These are phyloP conservation scores for Caenorhabditis tropicalis DNA, from an alignment of 1,140 invertebrate genomes.

Conservation along the genomic window DNA sequence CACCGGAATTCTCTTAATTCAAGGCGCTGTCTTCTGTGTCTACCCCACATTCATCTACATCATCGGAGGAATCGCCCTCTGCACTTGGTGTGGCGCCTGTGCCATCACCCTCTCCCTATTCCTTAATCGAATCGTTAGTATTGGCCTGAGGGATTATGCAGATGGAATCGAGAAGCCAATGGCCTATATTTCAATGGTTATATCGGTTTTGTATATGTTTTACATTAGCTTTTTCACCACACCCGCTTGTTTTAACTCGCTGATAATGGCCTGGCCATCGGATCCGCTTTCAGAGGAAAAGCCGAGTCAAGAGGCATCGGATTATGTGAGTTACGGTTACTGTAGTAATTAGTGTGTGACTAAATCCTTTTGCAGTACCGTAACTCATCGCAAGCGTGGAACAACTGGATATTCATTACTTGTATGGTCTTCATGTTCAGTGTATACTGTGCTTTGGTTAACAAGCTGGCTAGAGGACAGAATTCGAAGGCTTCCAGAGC, in stretches of 20 bases:
- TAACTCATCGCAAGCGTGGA: not conserved
- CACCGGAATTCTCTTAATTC: slow-evolving; percentile 32
- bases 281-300: slow-evolving; percentile 14
- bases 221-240: slow-evolving; percentile 16
- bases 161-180: slow-evolving; percentile 3
- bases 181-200: slow-evolving; percentile 7
- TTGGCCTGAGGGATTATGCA: slow-evolving; percentile 9
- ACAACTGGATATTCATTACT: slow-evolving; percentile 27
- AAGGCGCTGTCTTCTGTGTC: slow-evolving; percentile 45
- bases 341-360: too few relatives aligned
- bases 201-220: not conserved
- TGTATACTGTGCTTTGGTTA: not conserved
- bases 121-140: slow-evolving; percentile 28
- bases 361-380: not conserved
- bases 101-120: not conserved
- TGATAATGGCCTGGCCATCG: slow-evolving; percentile 28
- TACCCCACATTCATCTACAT: slow-evolving; percentile 52
- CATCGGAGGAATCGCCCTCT: not conserved
- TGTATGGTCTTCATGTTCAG: not conserved
- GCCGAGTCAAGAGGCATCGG: slow-evolving; percentile 3
- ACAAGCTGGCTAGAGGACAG: slow-evolving; percentile 13
- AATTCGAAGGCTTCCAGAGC: slow-evolving; percentile 18
- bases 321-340: slow-evolving; percentile 10
- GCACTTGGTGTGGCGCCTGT: slow-evolving; percentile 11
- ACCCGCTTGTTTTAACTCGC: not conserved